Conservation (phyloP, 2,113 vertebrate species). For the Sprattus sprattus region DNA sequence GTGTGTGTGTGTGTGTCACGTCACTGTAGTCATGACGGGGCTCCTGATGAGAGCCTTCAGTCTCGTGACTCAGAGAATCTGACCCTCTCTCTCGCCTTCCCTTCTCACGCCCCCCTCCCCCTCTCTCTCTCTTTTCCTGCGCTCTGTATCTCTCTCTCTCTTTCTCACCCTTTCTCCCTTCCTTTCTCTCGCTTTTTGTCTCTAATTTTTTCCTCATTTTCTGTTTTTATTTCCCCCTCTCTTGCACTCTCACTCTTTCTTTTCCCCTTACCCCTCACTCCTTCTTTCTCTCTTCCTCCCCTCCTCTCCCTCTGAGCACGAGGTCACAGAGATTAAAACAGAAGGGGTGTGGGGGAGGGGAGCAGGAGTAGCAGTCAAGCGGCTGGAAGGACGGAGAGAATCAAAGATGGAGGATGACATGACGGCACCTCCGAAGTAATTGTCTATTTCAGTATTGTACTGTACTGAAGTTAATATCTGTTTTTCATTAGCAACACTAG, state of each 20-base stretch:
- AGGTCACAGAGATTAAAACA: slow-evolving; percentile 49
- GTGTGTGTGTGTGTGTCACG: neutral
- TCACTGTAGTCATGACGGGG: neutral
- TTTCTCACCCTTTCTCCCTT: neutral
- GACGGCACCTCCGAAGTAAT: neutral
- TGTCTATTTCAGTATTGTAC: neutral
- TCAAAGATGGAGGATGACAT: neutral
- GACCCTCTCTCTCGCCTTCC: neutral
- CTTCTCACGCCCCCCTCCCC: neutral
- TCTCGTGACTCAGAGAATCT: slow-evolving; percentile 23
- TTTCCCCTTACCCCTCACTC: neutral
- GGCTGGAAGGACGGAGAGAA: neutral
- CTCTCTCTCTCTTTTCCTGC: neutral
- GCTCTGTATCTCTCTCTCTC: neutral
- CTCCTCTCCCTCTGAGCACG: slow-evolving; percentile 38
- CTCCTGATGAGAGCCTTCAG: neutral
- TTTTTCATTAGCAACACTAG: neutral
- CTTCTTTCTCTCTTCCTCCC: slow-evolving; percentile 28
- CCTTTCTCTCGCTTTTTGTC: slow-evolving; percentile 18
- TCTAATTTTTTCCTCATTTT: neutral
- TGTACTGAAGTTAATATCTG: neutral
- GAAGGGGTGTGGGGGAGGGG: slow-evolving; percentile 40
- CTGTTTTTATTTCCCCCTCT: neutral
- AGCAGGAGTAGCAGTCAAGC: slow-evolving; percentile 9
- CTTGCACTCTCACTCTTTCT: slow-evolving; percentile 15